Conservation (phyloP, 37 sponge, comb jelly and placozoan species). For the Hexactinellida sp. region DNA sequence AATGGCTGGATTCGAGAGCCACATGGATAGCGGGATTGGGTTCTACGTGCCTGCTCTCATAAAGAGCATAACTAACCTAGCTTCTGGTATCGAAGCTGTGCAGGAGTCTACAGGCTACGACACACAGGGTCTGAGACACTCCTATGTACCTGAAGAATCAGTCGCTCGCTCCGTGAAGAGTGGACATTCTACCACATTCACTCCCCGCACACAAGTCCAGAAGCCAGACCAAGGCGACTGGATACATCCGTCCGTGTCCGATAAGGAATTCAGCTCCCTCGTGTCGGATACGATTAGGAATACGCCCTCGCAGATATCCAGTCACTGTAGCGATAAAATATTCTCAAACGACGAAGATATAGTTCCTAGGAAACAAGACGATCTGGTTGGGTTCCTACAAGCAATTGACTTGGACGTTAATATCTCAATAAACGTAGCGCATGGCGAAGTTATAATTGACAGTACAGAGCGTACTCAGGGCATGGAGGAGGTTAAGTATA, state of each 20-base stretch:
- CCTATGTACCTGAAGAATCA: neutral
- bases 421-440: neutral
- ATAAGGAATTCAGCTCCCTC: conserved; percentile 11
- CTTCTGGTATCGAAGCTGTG: neutral
- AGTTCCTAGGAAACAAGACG: neutral
- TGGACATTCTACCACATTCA: neutral
- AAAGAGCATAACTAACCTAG: neutral
- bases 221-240: neutral
- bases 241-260: neutral
- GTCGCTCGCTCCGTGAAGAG: neutral
- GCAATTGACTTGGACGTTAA: neutral
- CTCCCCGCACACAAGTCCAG: neutral
- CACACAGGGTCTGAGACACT: neutral
- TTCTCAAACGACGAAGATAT: neutral
- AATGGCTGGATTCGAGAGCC: neutral
- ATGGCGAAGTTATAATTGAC: neutral
- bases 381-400: conserved; percentile 1
- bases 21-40: conserved; percentile 7
- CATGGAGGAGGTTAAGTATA: neutral
- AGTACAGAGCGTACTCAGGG: conserved; percentile 6
- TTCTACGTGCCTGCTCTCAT: neutral
- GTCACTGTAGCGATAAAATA: neutral
- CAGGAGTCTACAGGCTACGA: neutral
- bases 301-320: neutral
- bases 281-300: neutral